phyloP scores from a whole-genome alignment of 1,140 invertebrate species.

The Calephelis nemesis region DNA sequence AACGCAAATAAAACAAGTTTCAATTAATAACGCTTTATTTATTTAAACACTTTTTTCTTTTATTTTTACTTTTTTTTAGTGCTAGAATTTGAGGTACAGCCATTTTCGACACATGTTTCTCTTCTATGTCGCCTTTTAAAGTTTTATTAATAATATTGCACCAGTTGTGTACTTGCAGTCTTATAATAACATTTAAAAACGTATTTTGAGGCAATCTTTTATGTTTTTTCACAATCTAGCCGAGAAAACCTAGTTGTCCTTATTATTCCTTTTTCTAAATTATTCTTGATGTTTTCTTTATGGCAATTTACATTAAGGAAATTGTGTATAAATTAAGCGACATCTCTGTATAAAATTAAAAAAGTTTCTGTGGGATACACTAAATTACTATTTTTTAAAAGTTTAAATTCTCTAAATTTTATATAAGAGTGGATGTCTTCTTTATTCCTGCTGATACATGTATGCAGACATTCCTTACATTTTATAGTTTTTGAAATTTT shows the following conservation, averaged over 20 bases:
- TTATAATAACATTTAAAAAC: neutral
- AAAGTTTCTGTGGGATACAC: neutral
- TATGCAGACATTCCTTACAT: neutral
- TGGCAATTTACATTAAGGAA: neutral
- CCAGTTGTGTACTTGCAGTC: neutral
- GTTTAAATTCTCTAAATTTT: neutral
- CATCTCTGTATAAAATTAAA: neutral
- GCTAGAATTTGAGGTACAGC: neutral
- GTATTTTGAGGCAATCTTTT: neutral
- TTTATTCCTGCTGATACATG: neutral
- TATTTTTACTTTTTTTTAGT: neutral
- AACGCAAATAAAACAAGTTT: too few species aligned
- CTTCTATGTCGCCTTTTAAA: neutral
- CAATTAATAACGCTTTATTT: too few species aligned
- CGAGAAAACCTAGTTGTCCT: neutral
- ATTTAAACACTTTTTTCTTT: neutral
- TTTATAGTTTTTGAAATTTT: neutral
- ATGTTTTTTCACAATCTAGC: neutral
- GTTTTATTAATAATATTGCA: conserved; percentile 3
- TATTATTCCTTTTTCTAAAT: neutral
- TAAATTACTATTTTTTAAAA: neutral
- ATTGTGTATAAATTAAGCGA: neutral
- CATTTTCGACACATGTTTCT: neutral
- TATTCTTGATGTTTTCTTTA: conserved; percentile 1
- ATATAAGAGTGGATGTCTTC: neutral